phyloP scores from a whole-genome alignment of 2,888 invertebrate genomes.

The Panopea generosa region DNA sequence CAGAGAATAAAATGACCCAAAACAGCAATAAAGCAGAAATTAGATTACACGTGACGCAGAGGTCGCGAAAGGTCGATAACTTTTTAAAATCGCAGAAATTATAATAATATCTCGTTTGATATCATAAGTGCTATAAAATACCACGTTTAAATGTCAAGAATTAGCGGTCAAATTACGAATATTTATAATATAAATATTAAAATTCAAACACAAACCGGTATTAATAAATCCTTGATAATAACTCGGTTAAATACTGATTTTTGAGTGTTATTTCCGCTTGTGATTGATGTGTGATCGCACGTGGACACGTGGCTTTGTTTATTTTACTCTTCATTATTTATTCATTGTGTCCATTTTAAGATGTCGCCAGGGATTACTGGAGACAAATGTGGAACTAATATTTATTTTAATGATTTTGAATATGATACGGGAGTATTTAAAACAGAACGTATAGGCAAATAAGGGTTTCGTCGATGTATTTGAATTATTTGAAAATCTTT shows the following conservation, averaged over 20 bases:
- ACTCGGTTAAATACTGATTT: no score
- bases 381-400: slow-evolving; percentile 1
- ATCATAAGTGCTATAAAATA: slow-evolving; percentile 27
- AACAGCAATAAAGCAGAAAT: slow-evolving; percentile 39
- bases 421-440: background rate
- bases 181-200: background rate
- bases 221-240: no score
- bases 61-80: slow-evolving; percentile 10
- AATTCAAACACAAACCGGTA: no score
- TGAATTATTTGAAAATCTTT: no score
- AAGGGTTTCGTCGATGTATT: slow-evolving; percentile 23
- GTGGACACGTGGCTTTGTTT: slow-evolving; percentile 51
- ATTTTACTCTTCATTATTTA: slow-evolving; percentile 51
- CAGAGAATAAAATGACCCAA: slow-evolving; percentile 31
- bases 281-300: no score
- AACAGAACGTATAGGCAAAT: slow-evolving; percentile 3
- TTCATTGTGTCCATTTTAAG: slow-evolving; percentile 33
- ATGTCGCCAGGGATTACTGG: background rate
- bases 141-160: slow-evolving; percentile 52
- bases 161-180: slow-evolving; percentile 26
- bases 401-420: background rate
- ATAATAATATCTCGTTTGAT: slow-evolving; percentile 38
- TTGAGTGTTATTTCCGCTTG: no score
- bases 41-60: slow-evolving; percentile 6
- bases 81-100: slow-evolving; percentile 19